Conservation (phyloP, 2,888 invertebrate species). For the Drosophila macrospina region DNA sequence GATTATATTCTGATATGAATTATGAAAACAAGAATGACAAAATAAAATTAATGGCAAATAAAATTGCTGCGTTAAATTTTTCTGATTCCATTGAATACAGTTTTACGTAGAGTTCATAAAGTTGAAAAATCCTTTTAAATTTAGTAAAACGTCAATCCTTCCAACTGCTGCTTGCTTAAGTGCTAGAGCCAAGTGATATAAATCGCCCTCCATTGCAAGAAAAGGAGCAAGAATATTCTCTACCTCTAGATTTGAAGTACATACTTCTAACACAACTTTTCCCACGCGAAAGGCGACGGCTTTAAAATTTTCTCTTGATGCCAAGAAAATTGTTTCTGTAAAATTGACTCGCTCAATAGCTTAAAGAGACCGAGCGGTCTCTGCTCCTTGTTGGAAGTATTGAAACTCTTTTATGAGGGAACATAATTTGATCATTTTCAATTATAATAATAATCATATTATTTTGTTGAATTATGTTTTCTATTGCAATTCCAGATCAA, state of each 20-base stretch:
- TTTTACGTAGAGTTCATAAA: neutral
- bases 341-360: neutral
- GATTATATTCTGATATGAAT: neutral
- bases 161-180: conserved; percentile 2
- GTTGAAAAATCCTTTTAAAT: neutral
- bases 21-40: too few species aligned
- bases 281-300: too few species aligned
- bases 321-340: neutral
- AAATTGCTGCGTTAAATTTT: neutral
- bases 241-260: neutral
- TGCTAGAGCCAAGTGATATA: conserved; percentile 1
- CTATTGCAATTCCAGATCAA: too few species aligned
- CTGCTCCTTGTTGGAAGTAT: too few species aligned
- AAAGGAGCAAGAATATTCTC: neutral
- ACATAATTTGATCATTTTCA: too few species aligned
- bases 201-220: neutral
- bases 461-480: too few species aligned
- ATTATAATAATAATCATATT: too few species aligned
- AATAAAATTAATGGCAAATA: neutral
- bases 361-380: neutral
- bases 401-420: too few species aligned
- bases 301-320: neutral
- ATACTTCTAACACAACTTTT: neutral
- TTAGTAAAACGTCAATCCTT: conserved; percentile 21
- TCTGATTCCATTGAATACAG: neutral